Base-by-base conservation (phyloP, 2,888 invertebrate species). In the Netelia inedita region DNA sequence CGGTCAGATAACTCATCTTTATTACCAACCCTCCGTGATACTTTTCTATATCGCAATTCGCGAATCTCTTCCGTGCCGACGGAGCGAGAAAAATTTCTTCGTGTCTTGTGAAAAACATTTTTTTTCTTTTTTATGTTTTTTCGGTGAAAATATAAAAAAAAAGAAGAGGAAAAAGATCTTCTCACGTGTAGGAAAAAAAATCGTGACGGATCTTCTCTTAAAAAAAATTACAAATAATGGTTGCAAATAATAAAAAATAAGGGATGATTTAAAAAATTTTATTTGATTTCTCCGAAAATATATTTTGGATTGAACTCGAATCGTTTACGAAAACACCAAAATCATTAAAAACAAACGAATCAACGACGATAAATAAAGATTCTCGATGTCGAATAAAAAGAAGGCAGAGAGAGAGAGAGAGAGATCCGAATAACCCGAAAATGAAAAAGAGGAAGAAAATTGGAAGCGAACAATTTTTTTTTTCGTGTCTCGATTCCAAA, bases 1-100 rank as follows among this genome's bases (percentile, higher is more conserved):
- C 78, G 85, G 78, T 81, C 74, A 87, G 88, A 87, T 89, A 88
- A 88, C 85, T 88, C 88, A 88, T 88, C 83, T 86, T 87, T 87
- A 83, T 82, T 71, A 79, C 79, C 85, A 72, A 65, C 71, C 63
- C 82, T 71, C 75, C 53, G 59, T 59, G 59, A 57, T 74, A 57
- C 63, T 78, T 82, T 57, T 79, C 73, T 63, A 35, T 14, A 63
- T 28, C 68, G 82, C 73, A 85, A 28, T 86, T 85, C 86, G 85
- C 82, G 76, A 73, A 72, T 55, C 83, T 82, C 73, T 88, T 88
- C 85, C 87, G 79, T 80, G 85, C 80, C 85, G 89, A 85, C 87
- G 66, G 73, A 84, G 84, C 50, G 63, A 75, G 65, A 59, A 66
- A 43, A 43, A 68, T 23, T 16, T 65, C 8, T 65, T 16, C 61